Percentiles rank a stretch among this genome's conserved stretches.
Conservation (phyloP, 2,113 vertebrate species). For the Edolisoma coerulescens region DNA sequence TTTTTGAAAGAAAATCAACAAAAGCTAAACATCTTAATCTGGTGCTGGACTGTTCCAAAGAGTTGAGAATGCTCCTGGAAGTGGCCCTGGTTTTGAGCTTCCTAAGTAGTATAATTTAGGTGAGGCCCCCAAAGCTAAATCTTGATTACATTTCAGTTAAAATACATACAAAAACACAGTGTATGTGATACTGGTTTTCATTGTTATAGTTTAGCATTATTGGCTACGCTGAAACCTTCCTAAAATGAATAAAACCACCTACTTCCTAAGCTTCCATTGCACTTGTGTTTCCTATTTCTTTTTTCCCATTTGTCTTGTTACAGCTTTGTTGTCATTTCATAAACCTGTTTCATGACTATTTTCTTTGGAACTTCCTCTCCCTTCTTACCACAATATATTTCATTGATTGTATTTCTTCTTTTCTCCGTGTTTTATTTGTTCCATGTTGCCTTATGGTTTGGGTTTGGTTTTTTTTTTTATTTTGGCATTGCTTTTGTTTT, state of each 20-base stretch:
- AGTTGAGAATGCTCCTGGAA: not conserved
- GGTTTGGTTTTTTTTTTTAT: not conserved
- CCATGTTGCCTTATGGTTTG: not conserved
- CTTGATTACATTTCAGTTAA: not conserved
- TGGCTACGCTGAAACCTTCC: not conserved
- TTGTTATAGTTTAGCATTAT: not conserved
- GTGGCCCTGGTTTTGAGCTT: not conserved
- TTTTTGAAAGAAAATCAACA: not conserved
- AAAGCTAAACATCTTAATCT: not conserved
- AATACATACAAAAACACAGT: not conserved
- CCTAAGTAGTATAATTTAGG: not conserved
- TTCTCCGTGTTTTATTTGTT: not conserved
- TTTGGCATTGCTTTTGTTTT: not conserved
- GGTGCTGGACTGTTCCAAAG: not conserved
- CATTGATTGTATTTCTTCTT: not conserved
- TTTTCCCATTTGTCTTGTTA: not conserved
- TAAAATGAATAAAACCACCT: slow-evolving; percentile 35
- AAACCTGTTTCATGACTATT: not conserved
- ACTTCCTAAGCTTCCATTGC: not conserved
- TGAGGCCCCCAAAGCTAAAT: not conserved
- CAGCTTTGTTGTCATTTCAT: not conserved
- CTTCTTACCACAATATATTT: not conserved
- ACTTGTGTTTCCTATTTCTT: slow-evolving; percentile 31
- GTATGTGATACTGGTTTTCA: not conserved
- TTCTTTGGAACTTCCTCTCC: not conserved